Evolutionary conservation across 2,888 invertebrate genomes (phyloP).

Genomic region (Brassicogethes aeneus): DNA sequence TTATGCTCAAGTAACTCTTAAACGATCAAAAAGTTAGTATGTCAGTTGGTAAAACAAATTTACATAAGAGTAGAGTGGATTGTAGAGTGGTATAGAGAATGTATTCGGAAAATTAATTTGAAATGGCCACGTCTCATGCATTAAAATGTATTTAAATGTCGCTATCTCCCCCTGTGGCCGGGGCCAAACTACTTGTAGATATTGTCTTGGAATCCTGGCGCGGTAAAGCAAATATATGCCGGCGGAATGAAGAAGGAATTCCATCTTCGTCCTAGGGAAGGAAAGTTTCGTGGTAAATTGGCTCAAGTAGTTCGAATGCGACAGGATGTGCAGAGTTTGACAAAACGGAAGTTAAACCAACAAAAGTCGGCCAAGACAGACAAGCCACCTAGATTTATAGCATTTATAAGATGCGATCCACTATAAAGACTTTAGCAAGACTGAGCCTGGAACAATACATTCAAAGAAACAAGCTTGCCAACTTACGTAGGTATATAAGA

Average conservation of each 20-base stretch:
- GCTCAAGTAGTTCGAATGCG: conserved; percentile 34
- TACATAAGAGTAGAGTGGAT: no score
- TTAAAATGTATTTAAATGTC: conserved; percentile 4
- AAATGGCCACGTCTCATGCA: background rate
- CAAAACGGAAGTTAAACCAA: conserved; percentile 37
- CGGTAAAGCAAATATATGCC: background rate
- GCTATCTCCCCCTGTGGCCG: background rate
- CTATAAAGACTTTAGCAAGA: conserved; percentile 37
- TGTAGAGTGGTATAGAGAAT: background rate
- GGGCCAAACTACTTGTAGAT: conserved; percentile 2
- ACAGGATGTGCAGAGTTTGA: conserved; percentile 35
- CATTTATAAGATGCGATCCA: conserved; percentile 40
- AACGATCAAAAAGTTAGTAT: no score
- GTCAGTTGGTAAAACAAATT: no score
- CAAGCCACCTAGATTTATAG: conserved; percentile 34
- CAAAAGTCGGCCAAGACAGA: conserved; percentile 25
- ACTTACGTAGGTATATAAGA: conserved; percentile 36
- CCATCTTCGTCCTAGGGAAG: no score
- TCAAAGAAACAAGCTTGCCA: conserved; percentile 30
- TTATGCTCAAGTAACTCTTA: no score
- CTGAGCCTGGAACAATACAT: conserved; percentile 35
- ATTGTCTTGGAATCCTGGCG: background rate
- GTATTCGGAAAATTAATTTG: conserved; percentile 1
- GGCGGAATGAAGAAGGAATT: background rate
- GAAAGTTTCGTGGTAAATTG: conserved; percentile 29